A percentile compares a stretch with the other conserved stretches of the same genome.
phyloP scores from a whole-genome alignment of 2,888 invertebrate genomes.

The Scaptomyza flava region DNA sequence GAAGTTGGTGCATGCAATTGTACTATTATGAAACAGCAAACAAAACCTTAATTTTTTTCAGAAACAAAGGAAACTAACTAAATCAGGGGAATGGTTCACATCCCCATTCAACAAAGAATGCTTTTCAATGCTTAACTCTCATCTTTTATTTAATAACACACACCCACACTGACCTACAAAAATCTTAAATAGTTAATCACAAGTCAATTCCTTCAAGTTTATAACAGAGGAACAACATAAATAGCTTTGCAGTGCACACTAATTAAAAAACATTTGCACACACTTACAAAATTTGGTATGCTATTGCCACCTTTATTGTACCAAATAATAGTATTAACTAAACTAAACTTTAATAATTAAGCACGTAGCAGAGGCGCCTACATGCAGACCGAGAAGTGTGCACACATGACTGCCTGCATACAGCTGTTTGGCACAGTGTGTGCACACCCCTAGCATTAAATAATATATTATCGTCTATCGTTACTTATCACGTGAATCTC shows the following conservation, averaged over 20 bases:
- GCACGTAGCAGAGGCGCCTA: slow-evolving; percentile 56
- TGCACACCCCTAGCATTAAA: slow-evolving; percentile 3
- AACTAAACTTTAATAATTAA: slow-evolving; percentile 60
- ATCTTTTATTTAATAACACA: slow-evolving; percentile 47
- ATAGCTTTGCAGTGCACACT: not conserved
- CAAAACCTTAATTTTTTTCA: slow-evolving; percentile 3
- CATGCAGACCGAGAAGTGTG: slow-evolving; percentile 49
- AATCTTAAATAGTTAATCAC: slow-evolving; percentile 2
- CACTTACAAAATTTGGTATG: slow-evolving; percentile 50
- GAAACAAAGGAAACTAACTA: not conserved
- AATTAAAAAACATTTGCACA: not conserved
- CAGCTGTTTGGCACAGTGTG: slow-evolving; percentile 46
- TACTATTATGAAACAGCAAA: slow-evolving; percentile 54
- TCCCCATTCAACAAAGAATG: not conserved
- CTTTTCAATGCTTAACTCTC: slow-evolving; percentile 4
- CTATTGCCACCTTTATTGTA: slow-evolving; percentile 34
- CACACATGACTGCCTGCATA: slow-evolving; percentile 24
- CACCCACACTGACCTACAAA: slow-evolving; percentile 22
- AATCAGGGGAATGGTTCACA: not conserved
- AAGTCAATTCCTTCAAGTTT: slow-evolving; percentile 2
- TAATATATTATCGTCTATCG: slow-evolving; percentile 38
- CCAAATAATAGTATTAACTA: slow-evolving; percentile 61
- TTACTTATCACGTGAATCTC: slow-evolving; percentile 63
- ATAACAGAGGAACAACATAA: slow-evolving; percentile 10
- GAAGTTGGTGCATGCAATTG: slow-evolving; percentile 37